Conservation (phyloP, 2,888 invertebrate genomes). For the Automeris io region DNA sequence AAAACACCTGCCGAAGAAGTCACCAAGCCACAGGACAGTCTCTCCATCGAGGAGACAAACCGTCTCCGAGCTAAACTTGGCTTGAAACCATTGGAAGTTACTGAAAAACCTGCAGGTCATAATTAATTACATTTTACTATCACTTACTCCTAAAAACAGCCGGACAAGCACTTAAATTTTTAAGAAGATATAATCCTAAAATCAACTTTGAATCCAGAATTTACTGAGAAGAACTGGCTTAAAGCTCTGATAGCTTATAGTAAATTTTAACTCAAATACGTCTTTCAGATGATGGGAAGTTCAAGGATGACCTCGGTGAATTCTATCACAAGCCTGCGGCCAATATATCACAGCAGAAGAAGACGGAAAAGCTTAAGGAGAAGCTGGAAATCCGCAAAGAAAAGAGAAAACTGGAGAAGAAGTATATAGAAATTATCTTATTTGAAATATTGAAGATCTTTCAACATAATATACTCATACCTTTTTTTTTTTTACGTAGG, state of each 20-base stretch:
- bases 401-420: constrained; percentile 85
- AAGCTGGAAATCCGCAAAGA: constrained; percentile 87
- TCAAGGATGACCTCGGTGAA: constrained; percentile 82
- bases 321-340: constrained; percentile 92
- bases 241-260: too few relatives aligned
- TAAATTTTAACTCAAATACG: too few relatives aligned
- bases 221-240: too few relatives aligned
- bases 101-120: constrained; percentile 56
- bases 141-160: too few relatives aligned
- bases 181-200: too few relatives aligned
- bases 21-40: constrained; percentile 65
- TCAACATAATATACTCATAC: not conserved
- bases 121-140: too few relatives aligned
- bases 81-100: constrained; percentile 90
- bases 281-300: constrained; percentile 64
- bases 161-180: too few relatives aligned
- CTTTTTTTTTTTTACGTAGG: constrained; percentile 14
- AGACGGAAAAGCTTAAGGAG: constrained; percentile 88
- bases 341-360: constrained; percentile 83
- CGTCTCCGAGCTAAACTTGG: constrained; percentile 94
- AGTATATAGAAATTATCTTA: constrained; percentile 38
- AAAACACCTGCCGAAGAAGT: constrained; percentile 32
- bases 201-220: too few relatives aligned
- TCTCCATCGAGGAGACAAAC: constrained; percentile 92
- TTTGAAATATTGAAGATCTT: not conserved